These are phyloP conservation scores for Sakesphorus luctuosus DNA, from an alignment of 2,113 vertebrate genomes.

Conservation along the genomic window DNA sequence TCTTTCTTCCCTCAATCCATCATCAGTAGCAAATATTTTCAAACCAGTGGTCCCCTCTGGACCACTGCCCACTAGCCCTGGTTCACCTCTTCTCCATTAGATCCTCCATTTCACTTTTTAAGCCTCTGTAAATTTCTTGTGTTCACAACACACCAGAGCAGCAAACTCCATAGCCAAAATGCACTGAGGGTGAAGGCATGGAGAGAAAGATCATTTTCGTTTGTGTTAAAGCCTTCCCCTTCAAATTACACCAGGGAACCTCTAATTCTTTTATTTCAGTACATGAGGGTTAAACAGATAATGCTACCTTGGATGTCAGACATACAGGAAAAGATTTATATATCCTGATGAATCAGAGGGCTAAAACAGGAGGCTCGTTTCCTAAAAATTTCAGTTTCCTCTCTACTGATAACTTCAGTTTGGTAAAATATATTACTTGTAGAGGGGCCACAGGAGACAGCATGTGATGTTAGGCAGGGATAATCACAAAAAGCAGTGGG, in stretches of 20 bases:
- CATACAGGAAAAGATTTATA: neutral
- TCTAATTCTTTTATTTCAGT: neutral
- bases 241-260: neutral
- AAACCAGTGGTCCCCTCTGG: neutral
- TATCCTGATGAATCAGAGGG: neutral
- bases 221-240: neutral
- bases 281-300: neutral
- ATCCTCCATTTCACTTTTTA: neutral
- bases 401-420: neutral
- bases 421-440: neutral
- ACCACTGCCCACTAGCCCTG: neutral
- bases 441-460: neutral
- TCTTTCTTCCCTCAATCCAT: neutral
- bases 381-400: neutral
- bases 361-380: neutral
- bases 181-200: neutral
- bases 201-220: neutral
- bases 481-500: neutral
- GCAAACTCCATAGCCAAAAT: neutral
- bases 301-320: neutral
- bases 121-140: neutral
- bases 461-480: neutral
- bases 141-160: fast-evolving
- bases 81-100: neutral
- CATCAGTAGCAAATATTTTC: no score